Conservation (phyloP, 1,140 invertebrate species). For the Hylaeus volcanicus region DNA sequence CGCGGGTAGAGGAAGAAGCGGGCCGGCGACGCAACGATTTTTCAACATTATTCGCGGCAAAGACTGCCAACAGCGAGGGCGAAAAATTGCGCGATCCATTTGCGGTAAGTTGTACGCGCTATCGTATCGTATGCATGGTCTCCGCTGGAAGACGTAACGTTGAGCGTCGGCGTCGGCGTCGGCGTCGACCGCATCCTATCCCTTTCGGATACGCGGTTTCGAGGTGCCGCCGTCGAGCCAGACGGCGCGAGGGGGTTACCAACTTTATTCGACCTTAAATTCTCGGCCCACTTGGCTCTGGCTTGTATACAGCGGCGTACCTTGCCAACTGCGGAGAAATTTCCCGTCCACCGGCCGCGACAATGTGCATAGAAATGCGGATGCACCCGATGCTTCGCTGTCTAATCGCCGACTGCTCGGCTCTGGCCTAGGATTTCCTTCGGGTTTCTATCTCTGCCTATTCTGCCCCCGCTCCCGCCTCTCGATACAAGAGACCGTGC, state of each 20-base stretch:
- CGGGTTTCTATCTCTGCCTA: conserved; percentile 5
- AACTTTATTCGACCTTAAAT: conserved; percentile 64
- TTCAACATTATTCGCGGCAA: conserved; percentile 23
- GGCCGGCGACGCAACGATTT: conserved; percentile 14
- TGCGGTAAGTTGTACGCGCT: conserved; percentile 2
- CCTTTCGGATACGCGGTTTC: conserved; percentile 13
- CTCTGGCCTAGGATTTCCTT: conserved; percentile 25
- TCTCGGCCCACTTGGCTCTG: conserved; percentile 55
- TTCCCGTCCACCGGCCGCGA: conserved; percentile 16
- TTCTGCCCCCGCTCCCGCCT: background rate
- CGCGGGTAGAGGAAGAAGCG: background rate
- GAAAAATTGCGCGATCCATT: conserved; percentile 9
- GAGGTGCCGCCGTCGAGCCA: background rate
- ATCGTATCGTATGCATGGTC: conserved; percentile 35
- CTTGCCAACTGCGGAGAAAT: conserved; percentile 48
- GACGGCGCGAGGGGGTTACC: background rate
- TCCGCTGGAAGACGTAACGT: background rate
- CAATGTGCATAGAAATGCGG: conserved; percentile 46
- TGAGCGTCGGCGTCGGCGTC: no score
- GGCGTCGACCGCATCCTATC: background rate
- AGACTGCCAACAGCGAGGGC: conserved; percentile 8
- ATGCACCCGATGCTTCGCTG: conserved; percentile 21
- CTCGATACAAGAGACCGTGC: no score
- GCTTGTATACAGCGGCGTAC: conserved; percentile 20
- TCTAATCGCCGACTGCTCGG: conserved; percentile 22